phyloP scores from a whole-genome alignment of 2,113 vertebrate species.

The Rhinolophus sinicus region DNA sequence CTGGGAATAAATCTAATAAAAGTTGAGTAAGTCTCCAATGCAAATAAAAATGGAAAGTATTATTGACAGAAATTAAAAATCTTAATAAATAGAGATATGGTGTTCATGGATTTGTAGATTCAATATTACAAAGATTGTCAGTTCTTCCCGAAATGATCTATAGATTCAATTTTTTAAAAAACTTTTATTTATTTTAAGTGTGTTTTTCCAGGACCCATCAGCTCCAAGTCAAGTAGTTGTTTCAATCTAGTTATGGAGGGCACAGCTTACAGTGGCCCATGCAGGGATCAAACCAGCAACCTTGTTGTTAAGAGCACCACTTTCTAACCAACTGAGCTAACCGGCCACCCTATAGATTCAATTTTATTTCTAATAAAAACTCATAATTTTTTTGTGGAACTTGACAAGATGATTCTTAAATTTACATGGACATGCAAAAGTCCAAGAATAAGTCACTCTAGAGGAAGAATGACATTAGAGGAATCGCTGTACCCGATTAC shows the following conservation, averaged over 20 bases:
- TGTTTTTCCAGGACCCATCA: no score
- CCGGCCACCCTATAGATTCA: neutral
- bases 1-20: slow-evolving; percentile 38
- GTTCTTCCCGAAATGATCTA: slow-evolving; percentile 9
- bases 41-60: slow-evolving; percentile 14
- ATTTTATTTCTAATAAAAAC: slow-evolving; percentile 36
- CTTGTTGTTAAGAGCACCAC: no score
- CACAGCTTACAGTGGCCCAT: no score
- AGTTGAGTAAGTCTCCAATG: neutral
- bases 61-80: slow-evolving; percentile 39
- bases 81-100: neutral
- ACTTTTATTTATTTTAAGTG: no score
- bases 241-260: no score
- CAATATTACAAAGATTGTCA: neutral
- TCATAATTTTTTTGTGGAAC: neutral
- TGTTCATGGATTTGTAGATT: neutral
- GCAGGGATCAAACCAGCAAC: no score
- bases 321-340: no score
- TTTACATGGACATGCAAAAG: neutral
- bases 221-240: no score
- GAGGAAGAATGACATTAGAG: neutral
- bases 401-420: neutral
- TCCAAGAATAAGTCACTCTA: neutral
- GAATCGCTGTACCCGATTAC: neutral
- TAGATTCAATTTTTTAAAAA: neutral